Evolutionary conservation across 2,113 vertebrate genomes (phyloP), one percentile per base, ranked within the genome.

Genomic region (Chaetodon trifascialis): DNA sequence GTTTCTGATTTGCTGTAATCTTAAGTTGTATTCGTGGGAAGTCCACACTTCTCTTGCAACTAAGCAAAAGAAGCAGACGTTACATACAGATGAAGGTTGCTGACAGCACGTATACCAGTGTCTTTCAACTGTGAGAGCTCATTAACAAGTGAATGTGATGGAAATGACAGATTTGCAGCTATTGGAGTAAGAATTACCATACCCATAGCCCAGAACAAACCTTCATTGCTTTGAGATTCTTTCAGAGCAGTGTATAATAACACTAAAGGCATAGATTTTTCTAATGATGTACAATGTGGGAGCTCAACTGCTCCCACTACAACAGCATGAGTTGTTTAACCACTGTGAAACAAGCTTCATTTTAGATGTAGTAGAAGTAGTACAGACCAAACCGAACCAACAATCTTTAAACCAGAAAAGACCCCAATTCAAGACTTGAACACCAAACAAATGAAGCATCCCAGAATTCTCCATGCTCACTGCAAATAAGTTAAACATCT

Each of bases 161-260:
- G 19, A 55, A 55, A 82, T 47, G 6, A 25, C 25, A 10, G 9
- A 56, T 40, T 76, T 65, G 16, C 11, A 58, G 46, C 30, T 49
- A 64, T 15, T 68, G 47, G 23, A 40, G 44, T 16, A 17, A 63
- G 25, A 82, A 40, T 64, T 38, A 75, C 44, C 40, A 60, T 8
- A 51, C 0, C 30, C 23, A 38, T 47, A 64, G 4, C 58, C 5
- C 7, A 44, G 49, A n/a, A 19, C 55, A 44, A 62, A 72, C 8
- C 38, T 60, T 58, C 11, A 54, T 40, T 80, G 65, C 65, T 46
- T 36, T 40, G 46, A 76, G 52, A 36, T 71, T 52, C 62, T 56
- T 23, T n/a, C 49, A 10, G 11, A 63, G 36, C 30, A 52, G 36
- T 8, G 38, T 49, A 23, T 34, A 6, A 11, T 52, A 15, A 54